Evolutionary conservation across 1,140 invertebrate genomes (phyloP), one percentile per base, ranked within the genome.

Genomic region (Agraylea sexmaculata): DNA sequence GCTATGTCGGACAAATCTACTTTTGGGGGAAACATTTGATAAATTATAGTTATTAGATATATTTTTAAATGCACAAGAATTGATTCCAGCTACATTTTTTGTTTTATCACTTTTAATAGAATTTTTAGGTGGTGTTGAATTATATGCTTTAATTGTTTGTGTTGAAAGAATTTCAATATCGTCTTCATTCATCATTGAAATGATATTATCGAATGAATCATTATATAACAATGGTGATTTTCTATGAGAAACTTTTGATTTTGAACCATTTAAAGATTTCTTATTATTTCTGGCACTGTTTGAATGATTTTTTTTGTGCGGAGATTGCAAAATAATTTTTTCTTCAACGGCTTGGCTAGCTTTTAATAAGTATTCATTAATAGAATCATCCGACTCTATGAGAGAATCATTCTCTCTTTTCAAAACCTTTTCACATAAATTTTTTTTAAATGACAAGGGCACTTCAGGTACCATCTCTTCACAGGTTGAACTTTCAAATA

Each of bases 141-240:
- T 55, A 51, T 58, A 43, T 25, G 53, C 37, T 29, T 48, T 18
- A 19, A 58, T 31, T 28, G 56, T 55, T 44, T 55, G 48, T 33
- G 55, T 23, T 22, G 64, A 56, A 19, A 66, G 39, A 25, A 46
- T 48, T 20, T 68, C 64, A 31, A 66, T 55, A 22, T 57, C 56
- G 56, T 59, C 63, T 25, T 68, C 65, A 57, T 68, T 63, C 37
- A 68, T 58, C 52, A 58, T 58, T 3, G 51, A 58, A 31, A 66
- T 51, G 40, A 68, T 51, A 48, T 43, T 62, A 45, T 68, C 65
- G 54, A 68, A 68, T n/a, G 65, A 66, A 49, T 68, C 65, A 58
- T 68, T 63, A 32, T n/a, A 16, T 43, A 25, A 25, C n/a, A 25
- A 25, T n/a, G n/a, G n/a, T n/a, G n/a, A n/a, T n/a, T n/a, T n/a